These are phyloP conservation scores for Silurus glanis DNA, from an alignment of 2,113 vertebrate species.

Conservation along the genomic window DNA sequence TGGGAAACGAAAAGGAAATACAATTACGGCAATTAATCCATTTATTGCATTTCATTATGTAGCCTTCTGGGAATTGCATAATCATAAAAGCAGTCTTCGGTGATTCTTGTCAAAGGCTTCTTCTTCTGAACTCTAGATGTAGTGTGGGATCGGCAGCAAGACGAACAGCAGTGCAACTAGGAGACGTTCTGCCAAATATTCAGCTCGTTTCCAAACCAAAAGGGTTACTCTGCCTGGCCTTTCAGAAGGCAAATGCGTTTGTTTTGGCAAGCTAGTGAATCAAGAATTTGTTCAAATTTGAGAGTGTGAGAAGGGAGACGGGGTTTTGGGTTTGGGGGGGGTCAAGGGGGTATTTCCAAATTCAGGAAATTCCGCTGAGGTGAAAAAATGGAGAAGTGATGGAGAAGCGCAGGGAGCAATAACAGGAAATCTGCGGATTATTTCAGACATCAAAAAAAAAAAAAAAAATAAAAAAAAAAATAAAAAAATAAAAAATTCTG, in stretches of 20 bases:
- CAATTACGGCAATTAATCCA: neutral
- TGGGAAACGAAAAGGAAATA: neutral
- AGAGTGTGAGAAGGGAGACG: constrained; percentile 53
- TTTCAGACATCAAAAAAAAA: constrained; percentile 59
- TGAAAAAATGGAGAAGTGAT: constrained; percentile 63
- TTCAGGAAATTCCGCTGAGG: constrained; percentile 74
- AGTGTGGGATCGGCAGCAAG: constrained; percentile 51
- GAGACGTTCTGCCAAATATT: constrained; percentile 60
- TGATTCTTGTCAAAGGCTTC: neutral
- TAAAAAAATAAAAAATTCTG: constrained; percentile 35
- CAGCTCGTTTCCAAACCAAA: constrained; percentile 49
- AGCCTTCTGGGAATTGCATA: neutral
- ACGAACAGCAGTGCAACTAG: constrained; percentile 63
- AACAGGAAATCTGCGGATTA: constrained; percentile 70
- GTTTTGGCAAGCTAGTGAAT: constrained; percentile 54
- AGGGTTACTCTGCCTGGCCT: constrained; percentile 46
- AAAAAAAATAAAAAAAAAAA: constrained; percentile 49
- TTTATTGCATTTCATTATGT: neutral
- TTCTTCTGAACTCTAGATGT: constrained; percentile 19
- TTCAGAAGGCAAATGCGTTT: constrained; percentile 64
- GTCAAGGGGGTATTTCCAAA: constrained; percentile 59
- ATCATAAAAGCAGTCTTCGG: neutral
- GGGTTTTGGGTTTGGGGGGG: constrained; percentile 38
- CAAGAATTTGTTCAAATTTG: constrained; percentile 71
- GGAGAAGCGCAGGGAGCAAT: constrained; percentile 61